A percentile compares a stretch with the other conserved stretches of the same genome.
Evolutionary conservation across 2,113 vertebrate species (phyloP).

Genomic region (Lampris incognitus): DNA sequence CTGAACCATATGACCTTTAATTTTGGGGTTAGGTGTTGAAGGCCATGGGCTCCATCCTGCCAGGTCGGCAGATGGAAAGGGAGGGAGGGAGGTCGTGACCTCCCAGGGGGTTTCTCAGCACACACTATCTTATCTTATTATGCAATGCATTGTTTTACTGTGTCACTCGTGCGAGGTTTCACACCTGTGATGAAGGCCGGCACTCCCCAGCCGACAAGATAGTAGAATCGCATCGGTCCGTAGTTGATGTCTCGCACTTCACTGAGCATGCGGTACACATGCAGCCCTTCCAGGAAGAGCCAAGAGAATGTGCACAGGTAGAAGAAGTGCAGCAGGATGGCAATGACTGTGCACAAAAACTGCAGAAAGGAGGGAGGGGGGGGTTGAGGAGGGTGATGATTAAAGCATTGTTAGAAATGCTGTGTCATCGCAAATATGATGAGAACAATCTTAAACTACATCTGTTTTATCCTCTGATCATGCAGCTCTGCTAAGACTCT

Average conservation of each 20-base stretch:
- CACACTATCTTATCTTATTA: too few species aligned
- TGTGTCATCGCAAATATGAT: background rate
- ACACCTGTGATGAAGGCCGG: constrained; percentile 94
- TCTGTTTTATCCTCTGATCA: background rate
- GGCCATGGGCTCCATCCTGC: too few species aligned
- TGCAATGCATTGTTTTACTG: background rate
- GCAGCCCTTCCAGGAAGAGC: constrained; percentile 93
- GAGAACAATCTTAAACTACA: background rate
- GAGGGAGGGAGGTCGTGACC: too few species aligned
- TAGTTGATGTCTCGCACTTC: constrained; percentile 92
- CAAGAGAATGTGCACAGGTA: constrained; percentile 94
- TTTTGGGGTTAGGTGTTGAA: too few species aligned
- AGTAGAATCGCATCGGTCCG: constrained; percentile 97
- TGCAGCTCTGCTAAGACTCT: background rate
- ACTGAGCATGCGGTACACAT: constrained; percentile 90
- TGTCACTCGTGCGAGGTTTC: background rate
- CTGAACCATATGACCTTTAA: too few species aligned
- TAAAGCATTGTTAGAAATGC: background rate
- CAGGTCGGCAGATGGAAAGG: too few species aligned
- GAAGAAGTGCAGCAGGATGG: constrained; percentile 96
- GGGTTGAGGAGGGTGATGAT: too few species aligned
- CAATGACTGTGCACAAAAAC: constrained; percentile 94
- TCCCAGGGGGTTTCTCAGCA: too few species aligned
- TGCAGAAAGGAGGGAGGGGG: constrained; percentile 55
- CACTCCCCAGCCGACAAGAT: constrained; percentile 94